Conservation (phyloP, 92 coral and sea anemone species). For the Umimayanthus chanpuru region DNA sequence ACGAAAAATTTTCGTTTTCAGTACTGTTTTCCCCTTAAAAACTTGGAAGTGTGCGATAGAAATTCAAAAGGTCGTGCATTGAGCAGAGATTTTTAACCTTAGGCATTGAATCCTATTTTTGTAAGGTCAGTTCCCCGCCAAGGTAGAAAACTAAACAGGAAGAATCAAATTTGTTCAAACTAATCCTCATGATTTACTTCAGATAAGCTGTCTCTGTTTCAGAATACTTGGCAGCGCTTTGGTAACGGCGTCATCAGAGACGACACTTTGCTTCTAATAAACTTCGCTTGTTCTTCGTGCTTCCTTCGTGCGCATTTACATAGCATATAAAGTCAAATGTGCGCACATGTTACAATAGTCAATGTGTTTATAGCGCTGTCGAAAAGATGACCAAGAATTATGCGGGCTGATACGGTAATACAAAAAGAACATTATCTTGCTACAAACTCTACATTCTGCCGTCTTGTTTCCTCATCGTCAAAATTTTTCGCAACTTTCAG, state of each 20-base stretch:
- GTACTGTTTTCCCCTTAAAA: neutral
- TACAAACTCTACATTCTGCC: neutral
- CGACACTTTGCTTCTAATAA: neutral
- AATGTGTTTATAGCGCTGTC: neutral
- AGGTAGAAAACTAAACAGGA: neutral
- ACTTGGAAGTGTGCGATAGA: neutral
- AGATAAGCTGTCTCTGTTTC: conserved; percentile 15
- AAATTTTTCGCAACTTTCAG: neutral
- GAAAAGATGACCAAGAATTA: neutral
- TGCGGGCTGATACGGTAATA: neutral
- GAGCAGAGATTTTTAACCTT: neutral
- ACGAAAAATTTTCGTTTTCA: neutral
- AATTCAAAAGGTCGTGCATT: neutral
- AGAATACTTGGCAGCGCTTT: neutral
- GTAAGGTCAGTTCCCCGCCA: conserved; percentile 1
- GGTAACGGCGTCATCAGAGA: neutral
- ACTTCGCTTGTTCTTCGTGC: neutral
- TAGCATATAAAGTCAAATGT: neutral
- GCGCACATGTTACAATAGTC: neutral
- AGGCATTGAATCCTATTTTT: neutral
- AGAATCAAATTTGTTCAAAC: neutral
- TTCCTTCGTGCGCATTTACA: neutral
- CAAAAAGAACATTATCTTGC: neutral
- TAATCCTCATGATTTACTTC: neutral
- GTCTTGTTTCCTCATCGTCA: neutral